Base-by-base conservation (phyloP, 1,140 invertebrate species). In the Euura saliciscinereae region DNA sequence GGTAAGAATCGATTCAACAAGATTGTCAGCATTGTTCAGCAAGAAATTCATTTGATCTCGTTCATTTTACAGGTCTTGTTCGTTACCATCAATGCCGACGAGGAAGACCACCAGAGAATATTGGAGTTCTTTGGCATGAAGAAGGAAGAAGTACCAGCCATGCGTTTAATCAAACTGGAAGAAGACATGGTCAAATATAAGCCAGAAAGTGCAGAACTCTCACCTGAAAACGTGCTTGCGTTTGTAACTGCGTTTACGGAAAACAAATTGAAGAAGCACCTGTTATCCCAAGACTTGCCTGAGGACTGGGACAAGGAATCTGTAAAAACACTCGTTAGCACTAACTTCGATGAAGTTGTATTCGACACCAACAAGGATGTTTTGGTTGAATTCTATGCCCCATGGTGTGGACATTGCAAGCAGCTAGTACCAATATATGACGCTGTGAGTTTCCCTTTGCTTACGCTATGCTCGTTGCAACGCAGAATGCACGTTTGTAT, bases 151-250 rank as follows among this genome's bases (percentile, higher is more conserved):
- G 91, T 96, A 8, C 98, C 99, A 10, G 92, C 95, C 7, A 94
- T 98, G 83, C 93, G 99, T 80, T 89, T 99, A 66, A 99, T 99
- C 84, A 93, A 93, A 73, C 88, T 99, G 67, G 96, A 98, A 87
- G 96, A 99, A 81, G 98, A 99, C 82, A 99, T 99, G 98, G 92
- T 94, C 81, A 99, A 99, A 88, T 99, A 95, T 90, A 99, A 99
- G 86, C 98, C 98, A 51, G 90, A 93, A 69, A 91, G 88, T 46
- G 84, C 90, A 59, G 97, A 98, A 77, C 88, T 99, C 44, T 90
- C 89, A 43, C 90, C 91, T 46, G 94, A 95, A 76, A 91, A 92
- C 80, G 89, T 99, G 71, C 90, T 92, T 83, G 85, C 92, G 78
- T 99, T 99, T 88, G 93, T 99, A 6, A 89, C 93, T 78, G 91